Base-by-base conservation (phyloP, 1,140 invertebrate genomes). In the Tetranychus cinnabarinus region DNA sequence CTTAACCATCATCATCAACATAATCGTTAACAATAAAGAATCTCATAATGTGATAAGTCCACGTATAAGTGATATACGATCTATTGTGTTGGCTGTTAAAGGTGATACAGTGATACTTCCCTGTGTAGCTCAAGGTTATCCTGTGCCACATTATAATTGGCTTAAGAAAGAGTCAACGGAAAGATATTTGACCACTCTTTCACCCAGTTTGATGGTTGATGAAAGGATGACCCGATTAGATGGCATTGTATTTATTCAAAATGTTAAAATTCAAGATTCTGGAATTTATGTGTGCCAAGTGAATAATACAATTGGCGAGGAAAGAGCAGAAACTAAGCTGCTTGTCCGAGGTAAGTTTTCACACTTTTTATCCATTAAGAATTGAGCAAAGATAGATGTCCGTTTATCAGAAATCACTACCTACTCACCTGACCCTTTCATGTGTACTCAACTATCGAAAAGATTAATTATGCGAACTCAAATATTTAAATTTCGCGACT, bases 61-160 rank as follows among this genome's bases (percentile, higher is more conserved):
- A 7, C 56, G 64, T 35, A 68, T 68, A 10, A 65, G 61, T 12
- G 64, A 67, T 39, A 58, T 58, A 13, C 15, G 57, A 13, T 34
- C 42, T 6, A 42, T 12, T 8, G 23, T 58, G 6, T 39, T 46
- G 8, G 57, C 33, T 39, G n/a, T 58, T 12, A 39, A 58, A 15
- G 70, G 71, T 6, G 64, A 70, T 31, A 65, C 63, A 2, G 65
- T 68, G 1, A 70, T 72, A 60, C 64, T 74, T 5, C 69, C 73
- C 1, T 76, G 74, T 66, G 70, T 70, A 2, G 70, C 71, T n/a
- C 63, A 69, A 64, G 63, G 70, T 62, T 36, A 68, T 66, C 66
- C 73, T 34, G 12, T 60, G 12, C 66, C 67, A 4, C 59, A 56
- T 4, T 65, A 65, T 58, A 57, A 48, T 33, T 67, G 77, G 66